A percentile compares a stretch with the other conserved stretches of the same genome.
Conservation (phyloP, 1,140 invertebrate species). For the Phthorimaea operculella region DNA sequence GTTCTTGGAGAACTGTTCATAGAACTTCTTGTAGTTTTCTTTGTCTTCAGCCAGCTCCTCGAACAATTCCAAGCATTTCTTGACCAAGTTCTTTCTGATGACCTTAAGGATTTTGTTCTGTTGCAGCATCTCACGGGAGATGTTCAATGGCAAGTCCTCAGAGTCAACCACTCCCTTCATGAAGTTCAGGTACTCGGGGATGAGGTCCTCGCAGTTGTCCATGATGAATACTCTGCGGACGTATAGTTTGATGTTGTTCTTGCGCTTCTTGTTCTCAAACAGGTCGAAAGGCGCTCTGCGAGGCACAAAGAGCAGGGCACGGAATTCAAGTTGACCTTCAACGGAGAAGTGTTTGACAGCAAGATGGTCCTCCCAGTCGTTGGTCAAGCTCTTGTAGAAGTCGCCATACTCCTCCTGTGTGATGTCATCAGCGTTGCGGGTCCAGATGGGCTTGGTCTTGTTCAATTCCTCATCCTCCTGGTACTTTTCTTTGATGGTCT, state of each 20-base stretch:
- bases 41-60: constrained; percentile 96
- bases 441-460: constrained; percentile 99
- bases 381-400: constrained; percentile 98
- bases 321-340: constrained; percentile 98
- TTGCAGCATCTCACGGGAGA: constrained; percentile 98
- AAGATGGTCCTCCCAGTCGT: constrained; percentile 99
- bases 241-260: constrained; percentile 99
- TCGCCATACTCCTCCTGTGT: constrained; percentile 98
- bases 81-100: constrained; percentile 98
- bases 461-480: constrained; percentile 98
- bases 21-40: constrained; percentile 98
- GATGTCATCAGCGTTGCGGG: constrained; percentile 97
- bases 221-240: constrained; percentile 98
- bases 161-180: constrained; percentile 98
- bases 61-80: constrained; percentile 97
- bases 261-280: constrained; percentile 98
- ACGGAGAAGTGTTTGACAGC: constrained; percentile 99
- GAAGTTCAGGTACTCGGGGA: constrained; percentile 98
- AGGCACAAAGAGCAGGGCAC: constrained; percentile 94
- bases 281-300: constrained; percentile 96
- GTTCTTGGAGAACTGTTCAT: constrained; percentile 98
- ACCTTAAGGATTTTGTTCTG: constrained; percentile 99
- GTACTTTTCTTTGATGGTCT: constrained; percentile 97
- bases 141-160: constrained; percentile 97
- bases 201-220: constrained; percentile 99